Percentiles rank a stretch among this genome's conserved stretches.
Conservation (phyloP, 2,888 invertebrate species). For the Zaprionus lineosus region DNA sequence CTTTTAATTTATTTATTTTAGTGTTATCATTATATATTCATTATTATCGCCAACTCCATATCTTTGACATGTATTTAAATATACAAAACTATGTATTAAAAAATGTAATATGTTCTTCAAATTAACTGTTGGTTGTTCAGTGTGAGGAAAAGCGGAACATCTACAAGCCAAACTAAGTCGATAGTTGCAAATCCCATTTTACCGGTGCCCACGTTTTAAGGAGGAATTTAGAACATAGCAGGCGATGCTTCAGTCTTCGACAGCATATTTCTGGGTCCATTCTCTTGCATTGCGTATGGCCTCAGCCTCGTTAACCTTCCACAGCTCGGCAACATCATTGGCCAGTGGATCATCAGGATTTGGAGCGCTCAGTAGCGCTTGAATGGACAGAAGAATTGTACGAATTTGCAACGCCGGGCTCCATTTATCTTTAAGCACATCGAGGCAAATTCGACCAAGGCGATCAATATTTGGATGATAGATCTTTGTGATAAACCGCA, state of each 20-base stretch:
- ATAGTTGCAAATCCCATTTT: neutral
- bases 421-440: slow-evolving; percentile 98
- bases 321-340: slow-evolving; percentile 98
- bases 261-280: slow-evolving; percentile 94
- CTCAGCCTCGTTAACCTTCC: slow-evolving; percentile 98
- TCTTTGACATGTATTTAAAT: slow-evolving; percentile 45
- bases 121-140: slow-evolving; percentile 19
- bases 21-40: slow-evolving; percentile 41
- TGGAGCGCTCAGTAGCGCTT: slow-evolving; percentile 97
- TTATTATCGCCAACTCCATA: slow-evolving; percentile 34
- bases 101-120: slow-evolving; percentile 19
- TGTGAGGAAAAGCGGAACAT: slow-evolving; percentile 16
- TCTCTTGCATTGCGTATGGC: slow-evolving; percentile 96
- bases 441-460: slow-evolving; percentile 98
- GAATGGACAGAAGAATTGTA: slow-evolving; percentile 97
- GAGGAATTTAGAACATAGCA: slow-evolving; percentile 14
- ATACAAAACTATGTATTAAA: slow-evolving; percentile 53
- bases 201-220: slow-evolving; percentile 11
- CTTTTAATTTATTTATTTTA: slow-evolving; percentile 36
- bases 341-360: slow-evolving; percentile 99
- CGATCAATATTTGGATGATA: slow-evolving; percentile 99
- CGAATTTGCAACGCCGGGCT: slow-evolving; percentile 99
- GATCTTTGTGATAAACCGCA: slow-evolving; percentile 99
- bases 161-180: slow-evolving; percentile 12
- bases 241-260: slow-evolving; percentile 42